Evolutionary conservation across 2,113 vertebrate genomes (phyloP).

Genomic region (Dromaius novaehollandiae): DNA sequence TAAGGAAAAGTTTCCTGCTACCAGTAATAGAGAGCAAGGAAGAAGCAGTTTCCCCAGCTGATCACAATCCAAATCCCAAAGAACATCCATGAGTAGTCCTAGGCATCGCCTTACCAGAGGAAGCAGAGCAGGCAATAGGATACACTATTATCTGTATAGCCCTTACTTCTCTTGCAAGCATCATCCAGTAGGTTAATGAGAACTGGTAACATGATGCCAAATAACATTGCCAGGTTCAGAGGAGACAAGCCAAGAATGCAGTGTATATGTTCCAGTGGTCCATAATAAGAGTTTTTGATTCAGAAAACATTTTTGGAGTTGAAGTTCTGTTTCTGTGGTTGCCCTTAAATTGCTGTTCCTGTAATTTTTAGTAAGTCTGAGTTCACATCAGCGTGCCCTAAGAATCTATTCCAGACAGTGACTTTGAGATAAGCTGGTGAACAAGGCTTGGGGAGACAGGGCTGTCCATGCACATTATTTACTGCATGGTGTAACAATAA

Average conservation of each 20-base stretch:
- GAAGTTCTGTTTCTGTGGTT: neutral
- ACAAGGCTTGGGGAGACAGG: neutral
- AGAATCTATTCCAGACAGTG: neutral
- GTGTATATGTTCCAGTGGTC: neutral
- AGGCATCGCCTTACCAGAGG: neutral
- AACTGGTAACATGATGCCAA: neutral
- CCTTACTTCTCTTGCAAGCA: neutral
- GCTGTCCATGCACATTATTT: neutral
- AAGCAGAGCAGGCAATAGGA: neutral
- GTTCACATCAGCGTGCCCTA: neutral
- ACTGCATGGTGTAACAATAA: neutral
- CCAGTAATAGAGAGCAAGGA: neutral
- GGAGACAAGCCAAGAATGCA: neutral
- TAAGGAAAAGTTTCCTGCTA: neutral
- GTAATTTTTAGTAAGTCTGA: neutral
- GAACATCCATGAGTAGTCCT: rapidly evolving
- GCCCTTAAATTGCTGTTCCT: neutral
- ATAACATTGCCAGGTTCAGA: neutral
- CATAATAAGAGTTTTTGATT: neutral
- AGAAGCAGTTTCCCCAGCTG: rapidly evolving
- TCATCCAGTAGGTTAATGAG: neutral
- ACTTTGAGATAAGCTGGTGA: neutral
- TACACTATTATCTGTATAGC: neutral
- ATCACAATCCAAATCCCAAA: neutral
- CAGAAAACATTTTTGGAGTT: neutral